Conservation (phyloP, 2,888 invertebrate species). For the Apotomis capreana region DNA sequence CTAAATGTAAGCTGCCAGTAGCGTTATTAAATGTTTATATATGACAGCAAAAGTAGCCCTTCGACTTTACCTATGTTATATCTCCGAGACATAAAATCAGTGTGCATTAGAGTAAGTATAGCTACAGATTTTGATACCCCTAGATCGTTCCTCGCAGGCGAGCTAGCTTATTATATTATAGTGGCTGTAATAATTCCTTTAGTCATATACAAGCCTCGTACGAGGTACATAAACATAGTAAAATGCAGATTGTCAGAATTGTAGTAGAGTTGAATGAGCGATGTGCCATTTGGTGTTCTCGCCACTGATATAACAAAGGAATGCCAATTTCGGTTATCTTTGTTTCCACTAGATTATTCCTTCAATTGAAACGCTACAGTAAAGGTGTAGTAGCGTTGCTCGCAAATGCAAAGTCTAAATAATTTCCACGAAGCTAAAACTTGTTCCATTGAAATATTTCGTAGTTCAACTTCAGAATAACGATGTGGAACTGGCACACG, state of each 20-base stretch:
- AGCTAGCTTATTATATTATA: too few species aligned
- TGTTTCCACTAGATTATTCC: conserved; percentile 12
- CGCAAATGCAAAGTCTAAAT: neutral
- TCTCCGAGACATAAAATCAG: too few species aligned
- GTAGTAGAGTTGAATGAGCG: conserved; percentile 13
- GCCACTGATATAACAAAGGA: conserved; percentile 29
- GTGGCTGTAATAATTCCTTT: neutral
- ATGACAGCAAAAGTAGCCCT: neutral
- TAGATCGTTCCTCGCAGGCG: neutral
- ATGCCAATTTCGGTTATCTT: conserved; percentile 26
- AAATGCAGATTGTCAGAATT: neutral
- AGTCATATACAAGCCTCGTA: neutral
- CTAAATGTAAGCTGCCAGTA: too few species aligned
- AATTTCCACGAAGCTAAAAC: neutral
- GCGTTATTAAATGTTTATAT: neutral
- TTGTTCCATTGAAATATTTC: conserved; percentile 1
- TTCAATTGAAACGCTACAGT: conserved; percentile 17
- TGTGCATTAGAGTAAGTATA: too few species aligned
- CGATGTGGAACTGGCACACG: neutral
- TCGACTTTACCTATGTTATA: neutral
- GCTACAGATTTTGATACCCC: neutral
- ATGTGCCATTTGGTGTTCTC: conserved; percentile 41
- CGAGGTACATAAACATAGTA: neutral
- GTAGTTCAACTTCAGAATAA: conserved; percentile 1
- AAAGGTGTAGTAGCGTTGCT: conserved; percentile 1